Evolutionary conservation across 2,888 invertebrate genomes (phyloP), one percentile per base, ranked within the genome.

Genomic region (Melanargia galathea): DNA sequence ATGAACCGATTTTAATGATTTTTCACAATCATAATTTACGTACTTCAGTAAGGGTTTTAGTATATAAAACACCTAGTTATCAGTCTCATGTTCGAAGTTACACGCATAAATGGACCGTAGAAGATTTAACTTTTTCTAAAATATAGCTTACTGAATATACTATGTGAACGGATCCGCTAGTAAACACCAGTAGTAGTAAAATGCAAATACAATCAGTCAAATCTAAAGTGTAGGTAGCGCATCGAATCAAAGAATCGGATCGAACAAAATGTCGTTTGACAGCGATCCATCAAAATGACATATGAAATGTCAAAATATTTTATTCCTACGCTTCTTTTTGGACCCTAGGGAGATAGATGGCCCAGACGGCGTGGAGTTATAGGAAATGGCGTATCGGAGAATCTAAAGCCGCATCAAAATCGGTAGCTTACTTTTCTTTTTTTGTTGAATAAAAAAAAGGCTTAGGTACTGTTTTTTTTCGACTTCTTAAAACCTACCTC

Each of bases 271-370:
- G n/a, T n/a, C n/a, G n/a, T n/a, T n/a, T n/a, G n/a, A n/a, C n/a
- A n/a, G n/a, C n/a, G n/a, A n/a, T n/a, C 67, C 20, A 67, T 69
- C 69, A 69, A 35, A 11, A 26, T 63, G 68, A 66, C 64, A 52
- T 58, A 62, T 60, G 46, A 57, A 55, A 59, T 58, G 67, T 69
- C 69, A 66, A 52, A 66, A 66, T 63, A 66, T 66, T 63, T 46
- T 46, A 51, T 51, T 52, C 24, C 45, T 57, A 45, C 22, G 13
- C 49, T 26, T 35, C 24, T 43, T 38, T 38, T 11, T 38, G 18
- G 51, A 33, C 58, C 52, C 61, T 48, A 26, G 61, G 55, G 61
- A 55, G 22, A 24, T 5, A 55, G 22, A 24, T 5, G 7, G 10
- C 1, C 30, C 51, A 20, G 35, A 2, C 18, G 33, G 20, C 7